Evolutionary conservation across 2,888 invertebrate genomes (phyloP), one percentile per base, ranked within the genome.

Genomic region (Drosophila kuntzei): DNA sequence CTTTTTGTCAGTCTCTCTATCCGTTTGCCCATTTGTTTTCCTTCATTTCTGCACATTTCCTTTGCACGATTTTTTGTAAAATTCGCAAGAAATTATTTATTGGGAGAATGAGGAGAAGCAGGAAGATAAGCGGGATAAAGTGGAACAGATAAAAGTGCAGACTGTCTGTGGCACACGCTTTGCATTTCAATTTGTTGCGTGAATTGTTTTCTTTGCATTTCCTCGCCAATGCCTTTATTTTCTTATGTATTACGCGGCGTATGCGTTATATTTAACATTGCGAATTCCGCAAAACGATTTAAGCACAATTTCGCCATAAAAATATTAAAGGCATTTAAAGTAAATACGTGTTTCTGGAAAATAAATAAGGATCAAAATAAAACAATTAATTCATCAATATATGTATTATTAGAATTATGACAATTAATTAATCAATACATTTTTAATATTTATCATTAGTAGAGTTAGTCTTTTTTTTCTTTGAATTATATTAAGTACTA

Each of bases 171-270:
- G 55, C 46, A 84, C 77, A 70, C 68, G 75, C 55, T 81, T 81
- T 81, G 81, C 86, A 85, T 85, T 80, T 82, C 86, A 82, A 82
- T 82, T 85, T 78, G 54, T 55, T 77, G 67, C 68, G 61, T 68
- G 58, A 68, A 61, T 76, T 73, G 58, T 69, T 60, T 74, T 43
- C 55, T 71, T 57, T 71, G 20, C 53, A 71, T 71, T 71, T 65
- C 4, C 37, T 39, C n/a, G 29, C 5, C 64, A 54, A n/a, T 12
- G 49, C 64, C 49, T 71, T 54, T 18, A 39, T 20, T 41, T 43
- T 32, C 32, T 32, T 47, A n/a, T 29, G 65, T 34, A 32, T 37
- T 32, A 62, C 58, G 44, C 37, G 55, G 25, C 65, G 70, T 41
- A 73, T 65, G 62, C 61, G 50, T 54, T 37, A 51, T 69, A 46